A percentile compares a stretch with the other conserved stretches of the same genome.
These are phyloP conservation scores for Gulo gulo DNA, from an alignment of 2,113 vertebrate species.

Conservation along the genomic window DNA sequence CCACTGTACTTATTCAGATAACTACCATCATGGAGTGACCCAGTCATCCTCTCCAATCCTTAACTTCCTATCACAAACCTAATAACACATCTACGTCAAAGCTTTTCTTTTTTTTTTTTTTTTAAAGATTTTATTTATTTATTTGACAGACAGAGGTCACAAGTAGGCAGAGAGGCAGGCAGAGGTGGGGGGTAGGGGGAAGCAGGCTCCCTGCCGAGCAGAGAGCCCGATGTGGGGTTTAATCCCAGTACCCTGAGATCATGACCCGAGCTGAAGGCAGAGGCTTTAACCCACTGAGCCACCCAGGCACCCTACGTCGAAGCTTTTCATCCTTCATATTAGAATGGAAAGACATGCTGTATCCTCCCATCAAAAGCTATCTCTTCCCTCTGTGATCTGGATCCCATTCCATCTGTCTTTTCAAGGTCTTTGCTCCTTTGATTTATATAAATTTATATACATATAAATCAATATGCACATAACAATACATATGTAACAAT, in stretches of 20 bases:
- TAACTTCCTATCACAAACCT: not conserved
- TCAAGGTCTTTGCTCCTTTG: not conserved
- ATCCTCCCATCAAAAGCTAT: not conserved
- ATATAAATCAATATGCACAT: not conserved
- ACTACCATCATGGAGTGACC: not conserved
- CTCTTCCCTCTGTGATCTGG: not conserved
- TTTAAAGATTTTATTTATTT: no score
- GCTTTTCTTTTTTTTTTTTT: no score
- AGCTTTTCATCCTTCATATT: not conserved
- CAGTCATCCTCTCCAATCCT: not conserved
- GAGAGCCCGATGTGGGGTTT: no score
- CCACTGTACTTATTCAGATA: not conserved
- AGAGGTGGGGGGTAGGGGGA: no score
- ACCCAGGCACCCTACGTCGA: not conserved
- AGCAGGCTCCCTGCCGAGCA: no score
- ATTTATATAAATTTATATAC: not conserved
- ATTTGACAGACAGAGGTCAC: no score
- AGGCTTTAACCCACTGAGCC: no score
- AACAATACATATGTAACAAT: not conserved
- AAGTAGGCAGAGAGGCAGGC: no score
- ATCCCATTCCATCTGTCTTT: not conserved
- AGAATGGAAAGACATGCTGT: not conserved
- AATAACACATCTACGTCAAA: not conserved
- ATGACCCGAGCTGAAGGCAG: no score
- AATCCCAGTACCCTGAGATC: no score